phyloP scores from a whole-genome alignment of 2,113 vertebrate species.

The Ochotona curzoniae region DNA sequence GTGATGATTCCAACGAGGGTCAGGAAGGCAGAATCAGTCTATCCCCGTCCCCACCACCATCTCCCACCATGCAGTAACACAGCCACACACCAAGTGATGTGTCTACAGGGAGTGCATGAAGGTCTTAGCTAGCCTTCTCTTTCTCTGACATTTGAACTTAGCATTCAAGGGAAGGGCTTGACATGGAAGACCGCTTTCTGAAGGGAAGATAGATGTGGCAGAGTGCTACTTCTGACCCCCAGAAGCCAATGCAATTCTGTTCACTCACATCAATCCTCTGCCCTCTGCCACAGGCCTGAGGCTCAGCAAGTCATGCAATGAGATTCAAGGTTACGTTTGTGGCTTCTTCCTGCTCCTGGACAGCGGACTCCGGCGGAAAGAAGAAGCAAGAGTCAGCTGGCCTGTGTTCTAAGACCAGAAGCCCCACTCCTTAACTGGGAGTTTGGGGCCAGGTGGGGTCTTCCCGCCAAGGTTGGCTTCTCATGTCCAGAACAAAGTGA shows the following conservation, averaged over 20 bases:
- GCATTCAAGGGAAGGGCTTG: background rate
- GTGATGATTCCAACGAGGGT: too few species aligned
- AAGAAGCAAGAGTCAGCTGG: too few species aligned
- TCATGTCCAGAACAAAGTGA: background rate
- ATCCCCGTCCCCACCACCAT: too few species aligned
- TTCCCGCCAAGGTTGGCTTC: background rate
- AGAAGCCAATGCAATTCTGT: background rate
- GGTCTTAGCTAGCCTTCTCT: too few species aligned
- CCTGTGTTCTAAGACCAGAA: background rate
- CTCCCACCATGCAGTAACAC: background rate
- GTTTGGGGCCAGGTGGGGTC: background rate
- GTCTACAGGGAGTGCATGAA: rapidly evolving
- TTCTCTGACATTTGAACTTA: background rate
- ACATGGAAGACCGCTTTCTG: background rate
- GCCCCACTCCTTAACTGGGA: background rate
- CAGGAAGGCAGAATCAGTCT: background rate
- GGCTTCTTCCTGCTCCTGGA: background rate
- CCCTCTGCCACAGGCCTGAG: background rate
- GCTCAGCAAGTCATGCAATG: background rate
- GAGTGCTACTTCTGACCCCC: background rate
- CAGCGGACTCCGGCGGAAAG: too few species aligned
- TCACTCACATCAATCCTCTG: too few species aligned
- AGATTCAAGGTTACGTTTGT: too few species aligned
- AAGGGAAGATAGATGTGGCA: background rate
- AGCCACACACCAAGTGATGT: rapidly evolving